These are phyloP conservation scores for Plectropomus leopardus DNA, from an alignment of 2,113 vertebrate genomes.

Conservation along the genomic window DNA sequence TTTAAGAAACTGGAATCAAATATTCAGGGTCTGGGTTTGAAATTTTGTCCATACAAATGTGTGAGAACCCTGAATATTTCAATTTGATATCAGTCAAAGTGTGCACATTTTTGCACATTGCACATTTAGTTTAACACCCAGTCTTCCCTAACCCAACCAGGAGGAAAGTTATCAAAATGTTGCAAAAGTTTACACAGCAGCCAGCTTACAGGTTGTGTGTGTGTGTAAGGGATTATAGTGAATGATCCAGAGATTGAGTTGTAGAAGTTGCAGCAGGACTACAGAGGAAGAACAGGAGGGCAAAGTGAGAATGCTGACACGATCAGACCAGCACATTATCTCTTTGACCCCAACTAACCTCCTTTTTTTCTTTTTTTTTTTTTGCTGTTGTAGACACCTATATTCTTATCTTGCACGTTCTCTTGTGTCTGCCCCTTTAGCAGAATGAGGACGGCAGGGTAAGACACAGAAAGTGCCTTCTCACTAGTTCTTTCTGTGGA, in stretches of 20 bases:
- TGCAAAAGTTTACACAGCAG: conserved; percentile 29
- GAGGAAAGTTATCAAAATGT: conserved; percentile 1
- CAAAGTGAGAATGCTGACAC: conserved; percentile 58
- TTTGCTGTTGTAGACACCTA: conserved; percentile 58
- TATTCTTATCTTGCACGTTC: conserved; percentile 57
- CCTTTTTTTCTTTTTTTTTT: conserved; percentile 44
- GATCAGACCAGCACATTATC: conserved; percentile 54
- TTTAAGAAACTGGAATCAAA: not conserved
- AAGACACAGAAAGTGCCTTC: conserved; percentile 18
- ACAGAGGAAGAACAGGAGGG: conserved; percentile 38
- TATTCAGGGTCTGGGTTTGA: too few relatives aligned
- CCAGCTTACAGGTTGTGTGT: conserved; percentile 15
- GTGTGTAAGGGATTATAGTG: conserved; percentile 44
- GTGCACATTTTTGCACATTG: too few relatives aligned
- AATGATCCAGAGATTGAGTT: conserved; percentile 40
- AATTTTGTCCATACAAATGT: too few relatives aligned
- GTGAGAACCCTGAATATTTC: too few relatives aligned
- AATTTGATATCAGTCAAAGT: not conserved
- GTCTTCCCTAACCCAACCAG: not conserved
- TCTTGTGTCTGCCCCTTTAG: conserved; percentile 33
- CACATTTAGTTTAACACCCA: not conserved
- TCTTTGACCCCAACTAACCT: conserved; percentile 70
- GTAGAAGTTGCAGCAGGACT: conserved; percentile 19
- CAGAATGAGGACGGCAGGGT: conserved; percentile 8
- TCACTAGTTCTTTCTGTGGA: not conserved